phyloP scores from a whole-genome alignment of 2,888 invertebrate species.

The Drosophila emarginata region DNA sequence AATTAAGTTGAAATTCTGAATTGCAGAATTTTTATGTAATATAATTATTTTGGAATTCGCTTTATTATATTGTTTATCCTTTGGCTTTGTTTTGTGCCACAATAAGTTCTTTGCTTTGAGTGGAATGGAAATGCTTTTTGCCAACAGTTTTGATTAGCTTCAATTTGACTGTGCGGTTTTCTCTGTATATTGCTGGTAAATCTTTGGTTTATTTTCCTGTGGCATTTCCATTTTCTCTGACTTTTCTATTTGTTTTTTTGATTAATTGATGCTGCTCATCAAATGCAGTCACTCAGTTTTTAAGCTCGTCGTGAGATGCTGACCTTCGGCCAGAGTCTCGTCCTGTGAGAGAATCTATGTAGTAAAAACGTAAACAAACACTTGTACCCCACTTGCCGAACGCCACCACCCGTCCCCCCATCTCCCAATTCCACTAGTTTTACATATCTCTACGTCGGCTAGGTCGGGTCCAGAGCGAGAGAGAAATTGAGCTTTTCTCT shows the following conservation, averaged over 20 bases:
- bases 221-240: not conserved
- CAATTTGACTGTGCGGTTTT: conserved; percentile 10
- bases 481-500: not conserved
- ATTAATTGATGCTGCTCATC: conserved; percentile 31
- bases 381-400: conserved; percentile 54
- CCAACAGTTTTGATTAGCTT: conserved; percentile 9
- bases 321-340: conserved; percentile 11
- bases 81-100: not conserved
- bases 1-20: no score
- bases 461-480: conserved; percentile 13
- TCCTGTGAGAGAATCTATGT: conserved; percentile 9
- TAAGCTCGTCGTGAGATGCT: not conserved
- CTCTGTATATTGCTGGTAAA: not conserved
- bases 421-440: conserved; percentile 4
- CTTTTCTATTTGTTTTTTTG: conserved; percentile 16
- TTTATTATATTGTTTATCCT: not conserved
- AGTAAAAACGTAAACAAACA: conserved; percentile 71
- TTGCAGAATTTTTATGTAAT: not conserved
- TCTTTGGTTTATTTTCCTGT: not conserved
- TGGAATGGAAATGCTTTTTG: not conserved
- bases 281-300: not conserved
- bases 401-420: conserved; percentile 5
- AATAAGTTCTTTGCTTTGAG: conserved; percentile 3
- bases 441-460: not conserved
- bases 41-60: not conserved